Conservation (phyloP, 2,113 vertebrate genomes). For the Lagopus leucura region DNA sequence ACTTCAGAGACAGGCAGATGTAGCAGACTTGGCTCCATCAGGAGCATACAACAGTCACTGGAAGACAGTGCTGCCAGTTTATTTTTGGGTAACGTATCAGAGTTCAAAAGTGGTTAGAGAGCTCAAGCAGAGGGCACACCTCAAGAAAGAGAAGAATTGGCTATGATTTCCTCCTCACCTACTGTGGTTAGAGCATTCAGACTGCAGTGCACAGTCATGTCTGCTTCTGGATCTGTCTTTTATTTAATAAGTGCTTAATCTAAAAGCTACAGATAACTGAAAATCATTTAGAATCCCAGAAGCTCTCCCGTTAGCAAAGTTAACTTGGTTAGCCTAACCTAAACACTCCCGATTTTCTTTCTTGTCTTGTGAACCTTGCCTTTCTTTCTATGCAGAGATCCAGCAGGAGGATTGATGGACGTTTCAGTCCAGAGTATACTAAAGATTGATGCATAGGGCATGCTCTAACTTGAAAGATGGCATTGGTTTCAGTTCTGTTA, state of each 20-base stretch:
- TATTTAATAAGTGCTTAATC: background rate
- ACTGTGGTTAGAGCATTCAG: background rate
- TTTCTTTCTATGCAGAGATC: background rate
- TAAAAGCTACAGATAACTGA: background rate
- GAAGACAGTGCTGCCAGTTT: background rate
- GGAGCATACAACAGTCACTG: background rate
- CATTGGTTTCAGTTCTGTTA: background rate
- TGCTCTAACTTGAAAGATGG: background rate
- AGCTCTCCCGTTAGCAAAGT: background rate
- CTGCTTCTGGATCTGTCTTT: background rate
- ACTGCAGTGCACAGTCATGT: accelerated
- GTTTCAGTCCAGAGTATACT: background rate
- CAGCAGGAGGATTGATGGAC: background rate
- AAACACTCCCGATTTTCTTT: background rate
- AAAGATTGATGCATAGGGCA: background rate
- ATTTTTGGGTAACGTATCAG: background rate
- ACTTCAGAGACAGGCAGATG: background rate
- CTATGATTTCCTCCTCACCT: background rate
- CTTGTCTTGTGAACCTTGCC: background rate
- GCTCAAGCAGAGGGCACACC: background rate
- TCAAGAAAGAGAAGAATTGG: background rate
- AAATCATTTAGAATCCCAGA: background rate
- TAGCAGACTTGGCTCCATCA: background rate
- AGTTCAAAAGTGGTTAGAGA: background rate
- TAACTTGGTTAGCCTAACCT: background rate